These are phyloP conservation scores for Teleiodes luculella DNA, from an alignment of 2,888 invertebrate species.

Conservation along the genomic window DNA sequence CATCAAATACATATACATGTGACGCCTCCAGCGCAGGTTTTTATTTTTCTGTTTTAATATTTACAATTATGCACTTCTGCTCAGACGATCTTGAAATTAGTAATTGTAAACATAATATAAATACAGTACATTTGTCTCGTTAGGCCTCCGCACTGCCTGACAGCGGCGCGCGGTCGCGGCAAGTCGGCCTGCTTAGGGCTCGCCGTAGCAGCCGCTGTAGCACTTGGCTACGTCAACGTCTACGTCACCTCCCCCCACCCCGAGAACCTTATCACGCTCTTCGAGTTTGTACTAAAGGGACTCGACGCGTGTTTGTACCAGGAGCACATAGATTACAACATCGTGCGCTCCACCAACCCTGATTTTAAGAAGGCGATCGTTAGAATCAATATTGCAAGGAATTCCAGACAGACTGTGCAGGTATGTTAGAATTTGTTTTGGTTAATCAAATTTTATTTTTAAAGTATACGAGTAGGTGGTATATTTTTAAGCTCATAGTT, in stretches of 20 bases:
- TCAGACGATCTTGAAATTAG: too few species aligned
- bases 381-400: slow-evolving; percentile 92
- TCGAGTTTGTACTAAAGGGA: slow-evolving; percentile 96
- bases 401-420: slow-evolving; percentile 95
- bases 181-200: slow-evolving; percentile 98
- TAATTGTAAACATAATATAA: too few species aligned
- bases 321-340: slow-evolving; percentile 96
- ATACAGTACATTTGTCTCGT: slow-evolving; percentile 35
- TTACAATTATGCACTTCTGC: too few species aligned
- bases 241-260: slow-evolving; percentile 99
- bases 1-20: too few species aligned
- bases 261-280: slow-evolving; percentile 97
- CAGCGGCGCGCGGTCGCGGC: slow-evolving; percentile 97
- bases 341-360: slow-evolving; percentile 95
- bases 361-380: slow-evolving; percentile 98
- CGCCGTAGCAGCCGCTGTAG: slow-evolving; percentile 91
- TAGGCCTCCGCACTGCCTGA: slow-evolving; percentile 94
- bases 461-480: too few species aligned
- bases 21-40: too few species aligned
- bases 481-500: too few species aligned
- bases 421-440: slow-evolving; percentile 68
- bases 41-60: too few species aligned
- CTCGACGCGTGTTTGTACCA: slow-evolving; percentile 96
- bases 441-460: too few species aligned
- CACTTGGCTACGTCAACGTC: slow-evolving; percentile 93